phyloP scores from a whole-genome alignment of 1,140 invertebrate species.

The Drosophila biarmipes region DNA sequence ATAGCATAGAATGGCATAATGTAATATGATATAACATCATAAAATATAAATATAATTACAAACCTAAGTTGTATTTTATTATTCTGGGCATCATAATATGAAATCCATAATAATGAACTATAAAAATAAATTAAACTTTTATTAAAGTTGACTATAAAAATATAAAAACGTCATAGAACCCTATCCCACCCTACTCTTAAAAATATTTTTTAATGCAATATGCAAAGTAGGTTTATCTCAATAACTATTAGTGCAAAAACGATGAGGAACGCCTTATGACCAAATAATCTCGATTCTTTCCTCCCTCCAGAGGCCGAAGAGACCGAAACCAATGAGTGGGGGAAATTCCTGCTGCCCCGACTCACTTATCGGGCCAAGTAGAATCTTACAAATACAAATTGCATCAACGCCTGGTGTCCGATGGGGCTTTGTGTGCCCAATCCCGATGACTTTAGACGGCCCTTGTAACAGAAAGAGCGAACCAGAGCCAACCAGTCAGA shows the following conservation, averaged over 20 bases:
- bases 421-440: constrained; percentile 49
- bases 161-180: too few species aligned
- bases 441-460: constrained; percentile 20
- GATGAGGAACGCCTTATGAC: constrained; percentile 6
- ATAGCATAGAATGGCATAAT: too few species aligned
- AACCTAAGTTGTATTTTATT: too few species aligned
- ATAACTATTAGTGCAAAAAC: constrained; percentile 5
- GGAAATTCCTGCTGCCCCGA: constrained; percentile 21
- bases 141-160: too few species aligned
- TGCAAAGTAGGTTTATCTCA: constrained; percentile 1
- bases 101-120: too few species aligned
- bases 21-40: too few species aligned
- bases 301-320: constrained; percentile 7
- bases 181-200: not conserved
- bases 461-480: constrained; percentile 63
- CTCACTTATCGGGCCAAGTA: constrained; percentile 44
- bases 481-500: constrained; percentile 33
- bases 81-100: too few species aligned
- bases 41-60: too few species aligned
- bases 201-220: not conserved
- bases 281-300: constrained; percentile 17
- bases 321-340: constrained; percentile 4
- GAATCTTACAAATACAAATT: constrained; percentile 56
- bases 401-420: constrained; percentile 59
- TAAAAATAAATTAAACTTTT: too few species aligned